Percentiles rank a stretch among this genome's conserved stretches.
These are phyloP conservation scores for Cheilosia pagana DNA, from an alignment of 2,888 invertebrate species.

Conservation along the genomic window DNA sequence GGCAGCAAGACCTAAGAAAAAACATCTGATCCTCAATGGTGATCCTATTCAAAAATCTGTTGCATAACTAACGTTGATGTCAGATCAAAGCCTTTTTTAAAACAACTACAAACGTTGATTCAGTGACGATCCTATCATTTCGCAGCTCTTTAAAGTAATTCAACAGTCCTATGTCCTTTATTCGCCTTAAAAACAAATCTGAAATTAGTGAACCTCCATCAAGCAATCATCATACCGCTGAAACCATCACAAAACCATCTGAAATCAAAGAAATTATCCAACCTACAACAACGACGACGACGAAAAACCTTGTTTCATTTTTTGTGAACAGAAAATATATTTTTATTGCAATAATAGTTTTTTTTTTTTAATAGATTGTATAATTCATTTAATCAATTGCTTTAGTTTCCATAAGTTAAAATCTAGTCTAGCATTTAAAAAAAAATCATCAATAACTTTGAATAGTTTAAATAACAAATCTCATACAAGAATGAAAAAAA, in stretches of 20 bases:
- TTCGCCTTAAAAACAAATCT: not conserved
- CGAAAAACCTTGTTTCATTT: slow-evolving; percentile 71
- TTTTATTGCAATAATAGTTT: slow-evolving; percentile 76
- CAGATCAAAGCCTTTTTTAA: too few species aligned
- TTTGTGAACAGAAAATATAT: slow-evolving; percentile 78
- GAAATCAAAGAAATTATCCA: slow-evolving; percentile 45
- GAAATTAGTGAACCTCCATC: not conserved
- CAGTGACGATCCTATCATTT: too few species aligned
- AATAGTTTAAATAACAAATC: slow-evolving; percentile 68
- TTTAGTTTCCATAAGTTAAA: slow-evolving; percentile 68
- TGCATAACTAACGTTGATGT: too few species aligned
- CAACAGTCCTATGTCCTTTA: not conserved
- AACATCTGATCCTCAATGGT: too few species aligned
- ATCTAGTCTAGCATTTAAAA: slow-evolving; percentile 64
- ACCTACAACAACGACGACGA: slow-evolving; percentile 54
- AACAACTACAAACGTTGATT: too few species aligned
- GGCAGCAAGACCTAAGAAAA: too few species aligned
- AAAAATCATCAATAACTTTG: slow-evolving; percentile 57
- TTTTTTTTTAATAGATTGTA: slow-evolving; percentile 62
- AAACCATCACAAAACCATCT: slow-evolving; percentile 64
- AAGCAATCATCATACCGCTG: slow-evolving; percentile 20
- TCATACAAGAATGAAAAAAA: slow-evolving; percentile 37
- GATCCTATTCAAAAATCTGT: too few species aligned
- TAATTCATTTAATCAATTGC: slow-evolving; percentile 68
- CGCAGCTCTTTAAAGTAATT: not conserved